phyloP scores from a whole-genome alignment of 1,140 invertebrate species.

The Drosophila pseudoananassae region DNA sequence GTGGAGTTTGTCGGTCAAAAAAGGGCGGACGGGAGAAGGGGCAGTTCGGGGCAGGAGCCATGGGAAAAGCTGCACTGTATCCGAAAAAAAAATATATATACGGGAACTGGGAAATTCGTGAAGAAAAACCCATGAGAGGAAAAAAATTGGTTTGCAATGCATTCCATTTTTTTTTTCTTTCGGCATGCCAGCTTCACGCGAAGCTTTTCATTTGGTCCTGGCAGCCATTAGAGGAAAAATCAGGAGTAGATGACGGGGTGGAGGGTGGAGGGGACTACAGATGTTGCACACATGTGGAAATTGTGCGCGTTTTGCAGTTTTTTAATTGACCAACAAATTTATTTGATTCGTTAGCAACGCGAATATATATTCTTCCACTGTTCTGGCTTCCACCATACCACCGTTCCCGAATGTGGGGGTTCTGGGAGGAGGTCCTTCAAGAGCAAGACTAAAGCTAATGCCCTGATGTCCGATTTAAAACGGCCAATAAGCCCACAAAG shows the following conservation, averaged over 20 bases:
- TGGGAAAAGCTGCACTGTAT: slow-evolving; percentile 15
- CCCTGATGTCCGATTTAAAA: slow-evolving; percentile 11
- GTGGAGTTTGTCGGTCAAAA: too few species aligned
- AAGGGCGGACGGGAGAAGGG: too few species aligned
- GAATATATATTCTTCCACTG: slow-evolving; percentile 56
- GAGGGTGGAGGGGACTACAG: neutral
- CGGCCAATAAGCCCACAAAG: neutral
- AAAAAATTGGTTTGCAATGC: slow-evolving; percentile 73
- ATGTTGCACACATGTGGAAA: slow-evolving; percentile 75
- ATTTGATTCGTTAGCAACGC: slow-evolving; percentile 80
- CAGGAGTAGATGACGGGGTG: slow-evolving; percentile 60
- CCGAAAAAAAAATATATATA: slow-evolving; percentile 37
- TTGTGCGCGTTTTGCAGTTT: slow-evolving; percentile 82
- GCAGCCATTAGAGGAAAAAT: slow-evolving; percentile 80
- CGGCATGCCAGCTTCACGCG: slow-evolving; percentile 23
- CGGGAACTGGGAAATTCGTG: slow-evolving; percentile 11
- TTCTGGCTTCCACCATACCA: slow-evolving; percentile 31
- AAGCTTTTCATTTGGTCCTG: slow-evolving; percentile 78
- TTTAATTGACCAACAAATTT: slow-evolving; percentile 83
- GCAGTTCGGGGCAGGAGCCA: slow-evolving; percentile 52
- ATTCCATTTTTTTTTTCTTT: slow-evolving; percentile 57
- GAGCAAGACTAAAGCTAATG: slow-evolving; percentile 28
- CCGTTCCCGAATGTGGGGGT: too few species aligned
- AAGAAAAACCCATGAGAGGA: slow-evolving; percentile 35
- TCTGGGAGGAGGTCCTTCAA: too few species aligned